Evolutionary conservation across 2,113 vertebrate genomes (phyloP), one percentile per base, ranked within the genome.

Genomic region (Plotosus lineatus): DNA sequence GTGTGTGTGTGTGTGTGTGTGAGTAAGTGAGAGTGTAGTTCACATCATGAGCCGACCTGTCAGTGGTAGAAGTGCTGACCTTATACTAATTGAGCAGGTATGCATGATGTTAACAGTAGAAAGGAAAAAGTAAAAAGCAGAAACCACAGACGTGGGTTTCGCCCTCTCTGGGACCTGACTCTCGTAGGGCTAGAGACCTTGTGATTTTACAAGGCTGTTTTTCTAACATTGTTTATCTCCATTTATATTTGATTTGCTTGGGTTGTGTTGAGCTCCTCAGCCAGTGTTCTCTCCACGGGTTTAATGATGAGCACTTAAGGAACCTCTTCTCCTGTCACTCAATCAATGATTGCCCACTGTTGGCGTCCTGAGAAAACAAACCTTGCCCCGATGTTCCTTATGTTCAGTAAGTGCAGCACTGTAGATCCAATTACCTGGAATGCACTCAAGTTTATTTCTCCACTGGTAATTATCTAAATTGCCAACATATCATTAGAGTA

Each of bases 391-490:
- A 71, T 80, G 86, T 87, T 89, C 86, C 88, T 91, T 89, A 90
- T 87, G 88, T 92, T 89, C 23, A 91, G 89, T 5, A 72, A 90
- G 87, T 89, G 90, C 90, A 92, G 90, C 89, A 89, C 90, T 87
- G 89, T 84, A 93, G 94, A 92, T 94, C 96, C 95, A 97, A 98
- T 98, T 98, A 98, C 94, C 95, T 96, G 95, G 94, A 95, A 96
- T 94, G 94, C 95, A 95, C 96, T 95, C 94, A 92, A 93, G 94
- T 97, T 97, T 95, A 97, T 97, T 96, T 98, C 96, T 94, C 95
- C 95, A 94, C 95, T 92, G 95, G 95, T 96, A 96, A 96, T 97
- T 97, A 98, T 94, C 97, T 97, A 97, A 97, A 98, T 97, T 97
- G 96, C 95, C 90, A 91, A 96, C 95, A 95, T 96, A 96, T 96